Base-by-base conservation (phyloP, 2,888 invertebrate genomes). In the Caenorhabditis sp. region DNA sequence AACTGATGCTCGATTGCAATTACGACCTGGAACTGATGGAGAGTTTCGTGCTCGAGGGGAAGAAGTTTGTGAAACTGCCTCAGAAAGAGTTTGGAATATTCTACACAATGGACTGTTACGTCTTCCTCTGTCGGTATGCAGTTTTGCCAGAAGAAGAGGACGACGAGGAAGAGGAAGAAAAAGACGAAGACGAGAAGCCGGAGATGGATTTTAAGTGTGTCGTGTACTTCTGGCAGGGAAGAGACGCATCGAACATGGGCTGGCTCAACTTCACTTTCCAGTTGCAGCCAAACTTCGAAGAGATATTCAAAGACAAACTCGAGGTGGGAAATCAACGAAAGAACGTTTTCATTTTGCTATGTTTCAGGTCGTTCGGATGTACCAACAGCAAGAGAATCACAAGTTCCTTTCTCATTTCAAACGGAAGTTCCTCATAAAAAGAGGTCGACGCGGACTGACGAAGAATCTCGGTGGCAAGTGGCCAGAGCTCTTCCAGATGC, bases 171-270 rank as follows among this genome's bases (percentile, higher is more conserved):
- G 73, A 59, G 7, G 62, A 68, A 6, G 63, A 62, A 0, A 32
- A 75, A 9, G 59, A 62, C 7, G 39, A 75, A 9, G 59, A 62
- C 7, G 66, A 74, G 35, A 61, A 72, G 11, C 56, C 55, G 1
- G 73, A 79, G 86, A 93, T 93, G 83, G 93, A 94, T 88, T 94
- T 93, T 87, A 94, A 95, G 89, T 96, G 96, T 91, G 95, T 96
- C 52, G 97, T 98, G n/a, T 99, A 99, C 91, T 99, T 99, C 91
- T 99, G 99, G 99, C 99, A 99, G 91, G 98, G 98, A 0, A 86
- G 92, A 32, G 94, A 95, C 89, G 98, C 98, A 2, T 93, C 94
- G 77, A 98, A 99, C 91, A 99, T 99, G 97, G 99, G 98, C 71
- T 99, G 98, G 97, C 92, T 99, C 0, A 98, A 96, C 0, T 99